phyloP scores from a whole-genome alignment of 2,888 invertebrate genomes.

The Trimorus sp. region DNA sequence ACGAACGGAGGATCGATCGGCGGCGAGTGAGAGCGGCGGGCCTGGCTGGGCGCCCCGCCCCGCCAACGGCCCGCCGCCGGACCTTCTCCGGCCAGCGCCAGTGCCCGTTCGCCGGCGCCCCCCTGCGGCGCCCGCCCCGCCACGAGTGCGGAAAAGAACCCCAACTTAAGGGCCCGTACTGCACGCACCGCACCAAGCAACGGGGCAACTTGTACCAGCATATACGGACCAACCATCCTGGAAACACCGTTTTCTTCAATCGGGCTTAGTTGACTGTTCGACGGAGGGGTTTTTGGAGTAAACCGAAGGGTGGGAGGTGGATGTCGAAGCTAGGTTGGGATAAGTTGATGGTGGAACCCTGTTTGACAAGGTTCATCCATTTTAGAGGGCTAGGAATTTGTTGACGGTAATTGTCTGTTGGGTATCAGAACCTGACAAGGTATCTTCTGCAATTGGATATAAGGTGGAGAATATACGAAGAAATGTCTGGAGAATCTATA shows the following conservation, averaged over 20 bases:
- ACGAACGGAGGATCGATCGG: conserved; percentile 41
- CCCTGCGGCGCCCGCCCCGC: conserved; percentile 78
- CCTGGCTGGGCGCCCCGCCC: conserved; percentile 34
- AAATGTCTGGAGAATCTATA: no score
- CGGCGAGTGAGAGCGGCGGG: conserved; percentile 33
- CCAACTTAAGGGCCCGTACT: conserved; percentile 78
- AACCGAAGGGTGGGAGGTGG: no score
- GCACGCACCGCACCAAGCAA: conserved; percentile 76
- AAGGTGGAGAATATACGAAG: no score
- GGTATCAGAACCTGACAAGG: no score
- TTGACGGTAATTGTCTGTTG: no score
- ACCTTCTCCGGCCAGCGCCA: conserved; percentile 15
- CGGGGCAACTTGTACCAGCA: conserved; percentile 77
- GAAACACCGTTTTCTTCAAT: conserved; percentile 25
- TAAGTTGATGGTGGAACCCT: no score
- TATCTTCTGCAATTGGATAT: no score
- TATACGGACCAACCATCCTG: conserved; percentile 62
- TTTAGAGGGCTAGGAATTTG: no score
- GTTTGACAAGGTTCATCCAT: no score
- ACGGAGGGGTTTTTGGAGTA: no score
- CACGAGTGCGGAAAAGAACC: conserved; percentile 79
- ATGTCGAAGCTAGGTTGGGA: no score
- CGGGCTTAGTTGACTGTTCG: no score
- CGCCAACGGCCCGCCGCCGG: conserved; percentile 32
- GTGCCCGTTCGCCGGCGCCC: conserved; percentile 66